A percentile compares a stretch with the other conserved stretches of the same genome.
Conservation (phyloP, 2,113 vertebrate species). For the Furnarius figulus region DNA sequence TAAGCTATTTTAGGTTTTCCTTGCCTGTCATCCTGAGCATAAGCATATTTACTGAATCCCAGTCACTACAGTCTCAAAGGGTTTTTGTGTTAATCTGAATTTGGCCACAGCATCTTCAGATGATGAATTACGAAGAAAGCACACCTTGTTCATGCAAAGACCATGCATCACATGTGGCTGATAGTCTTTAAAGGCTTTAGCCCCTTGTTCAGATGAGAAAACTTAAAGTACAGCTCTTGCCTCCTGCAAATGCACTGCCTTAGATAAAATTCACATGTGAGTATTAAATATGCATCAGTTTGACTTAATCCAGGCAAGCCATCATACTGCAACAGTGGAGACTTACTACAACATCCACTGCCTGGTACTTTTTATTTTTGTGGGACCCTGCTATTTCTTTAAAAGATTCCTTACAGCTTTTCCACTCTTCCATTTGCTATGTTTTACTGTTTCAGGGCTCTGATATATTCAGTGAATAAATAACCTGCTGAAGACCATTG, state of each 20-base stretch:
- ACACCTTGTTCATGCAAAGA: not conserved
- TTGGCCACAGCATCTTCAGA: not conserved
- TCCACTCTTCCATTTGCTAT: not conserved
- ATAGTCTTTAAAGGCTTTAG: not conserved
- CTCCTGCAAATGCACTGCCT: not conserved
- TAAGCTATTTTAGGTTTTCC: not conserved
- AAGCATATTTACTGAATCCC: not conserved
- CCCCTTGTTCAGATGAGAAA: not conserved
- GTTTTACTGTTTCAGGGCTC: not conserved
- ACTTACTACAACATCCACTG: not conserved
- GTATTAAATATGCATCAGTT: not conserved
- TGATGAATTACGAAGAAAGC: not conserved
- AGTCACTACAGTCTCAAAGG: not conserved
- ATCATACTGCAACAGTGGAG: not conserved
- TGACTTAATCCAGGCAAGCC: not conserved
- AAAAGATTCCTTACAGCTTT: not conserved
- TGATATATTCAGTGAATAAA: not conserved
- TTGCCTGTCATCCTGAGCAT: not conserved
- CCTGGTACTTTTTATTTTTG: not conserved
- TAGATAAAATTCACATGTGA: not conserved
- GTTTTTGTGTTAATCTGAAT: not conserved
- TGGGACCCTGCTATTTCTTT: not conserved
- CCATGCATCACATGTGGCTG: not conserved
- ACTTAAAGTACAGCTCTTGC: not conserved
- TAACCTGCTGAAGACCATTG: not conserved